phyloP scores from a whole-genome alignment of 2,113 vertebrate genomes.

The Calidris pygmaea region DNA sequence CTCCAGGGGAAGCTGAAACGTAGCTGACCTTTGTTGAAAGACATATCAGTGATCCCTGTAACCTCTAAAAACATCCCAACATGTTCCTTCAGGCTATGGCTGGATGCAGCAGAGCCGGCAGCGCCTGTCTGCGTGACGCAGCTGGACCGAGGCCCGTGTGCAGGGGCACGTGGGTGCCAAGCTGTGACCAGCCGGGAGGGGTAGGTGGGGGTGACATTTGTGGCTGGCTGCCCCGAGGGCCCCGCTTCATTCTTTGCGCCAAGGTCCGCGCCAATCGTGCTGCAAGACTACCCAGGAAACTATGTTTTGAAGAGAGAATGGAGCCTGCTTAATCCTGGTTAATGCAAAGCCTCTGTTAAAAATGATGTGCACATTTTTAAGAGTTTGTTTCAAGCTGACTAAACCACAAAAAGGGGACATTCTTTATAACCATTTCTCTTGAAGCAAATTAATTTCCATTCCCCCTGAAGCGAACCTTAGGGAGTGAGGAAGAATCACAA shows the following conservation, averaged over 20 bases:
- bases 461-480: background rate
- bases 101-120: background rate
- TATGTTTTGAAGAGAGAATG: background rate
- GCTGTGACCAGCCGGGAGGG: background rate
- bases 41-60: background rate
- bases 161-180: background rate
- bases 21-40: background rate
- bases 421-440: constrained; percentile 29
- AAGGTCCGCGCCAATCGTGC: background rate
- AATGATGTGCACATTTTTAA: constrained; percentile 19
- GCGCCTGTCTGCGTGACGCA: background rate
- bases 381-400: constrained; percentile 31
- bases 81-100: background rate
- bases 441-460: constrained; percentile 48
- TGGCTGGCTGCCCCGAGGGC: background rate
- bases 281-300: background rate
- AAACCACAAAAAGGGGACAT: background rate
- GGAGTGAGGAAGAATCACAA: constrained; percentile 38
- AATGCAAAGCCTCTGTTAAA: background rate
- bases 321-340: constrained; percentile 19
- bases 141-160: background rate
- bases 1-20: background rate
- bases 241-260: background rate
- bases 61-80: background rate
- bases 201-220: background rate